A percentile compares a stretch with the other conserved stretches of the same genome.
Conservation (phyloP, 2,113 vertebrate genomes). For the Hiodon tergisus region DNA sequence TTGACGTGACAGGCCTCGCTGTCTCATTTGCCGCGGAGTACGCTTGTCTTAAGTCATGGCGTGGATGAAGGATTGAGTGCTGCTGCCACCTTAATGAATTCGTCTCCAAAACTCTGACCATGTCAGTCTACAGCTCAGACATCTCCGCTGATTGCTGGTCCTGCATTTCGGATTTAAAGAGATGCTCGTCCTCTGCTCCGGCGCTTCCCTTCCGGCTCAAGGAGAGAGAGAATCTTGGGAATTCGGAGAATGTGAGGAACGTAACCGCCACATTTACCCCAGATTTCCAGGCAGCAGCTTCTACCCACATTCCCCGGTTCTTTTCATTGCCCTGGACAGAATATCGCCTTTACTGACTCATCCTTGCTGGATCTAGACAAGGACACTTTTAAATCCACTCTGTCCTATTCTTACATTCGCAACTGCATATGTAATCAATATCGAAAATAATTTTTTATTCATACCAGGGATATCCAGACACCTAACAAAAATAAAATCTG, state of each 20-base stretch:
- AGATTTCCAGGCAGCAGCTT: not conserved
- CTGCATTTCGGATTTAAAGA: slow-evolving; percentile 20
- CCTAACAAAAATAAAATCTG: slow-evolving; percentile 48
- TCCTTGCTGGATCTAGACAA: slow-evolving; percentile 11
- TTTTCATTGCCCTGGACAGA: slow-evolving; percentile 41
- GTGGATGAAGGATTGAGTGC: slow-evolving; percentile 53
- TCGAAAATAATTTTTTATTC: slow-evolving; percentile 57
- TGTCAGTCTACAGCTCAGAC: slow-evolving; percentile 33
- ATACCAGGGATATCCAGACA: slow-evolving; percentile 33
- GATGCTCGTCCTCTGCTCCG: slow-evolving; percentile 7
- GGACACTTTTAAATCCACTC: slow-evolving; percentile 39
- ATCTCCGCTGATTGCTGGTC: slow-evolving; percentile 21
- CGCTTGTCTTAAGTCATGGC: slow-evolving; percentile 52
- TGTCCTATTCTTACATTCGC: slow-evolving; percentile 25
- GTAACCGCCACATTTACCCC: slow-evolving; percentile 27
- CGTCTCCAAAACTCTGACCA: slow-evolving; percentile 29
- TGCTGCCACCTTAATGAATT: slow-evolving; percentile 50
- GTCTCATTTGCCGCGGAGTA: slow-evolving; percentile 40
- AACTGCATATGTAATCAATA: slow-evolving; percentile 2
- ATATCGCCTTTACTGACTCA: slow-evolving; percentile 38
- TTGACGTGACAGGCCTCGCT: slow-evolving; percentile 58
- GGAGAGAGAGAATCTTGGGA: slow-evolving; percentile 33
- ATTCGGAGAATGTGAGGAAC: slow-evolving; percentile 41
- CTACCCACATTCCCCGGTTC: not conserved
- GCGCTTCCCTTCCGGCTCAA: slow-evolving; percentile 12